Evolutionary conservation across 2,113 vertebrate genomes (phyloP), one percentile per base, ranked within the genome.

Genomic region (Nipponia nippon): DNA sequence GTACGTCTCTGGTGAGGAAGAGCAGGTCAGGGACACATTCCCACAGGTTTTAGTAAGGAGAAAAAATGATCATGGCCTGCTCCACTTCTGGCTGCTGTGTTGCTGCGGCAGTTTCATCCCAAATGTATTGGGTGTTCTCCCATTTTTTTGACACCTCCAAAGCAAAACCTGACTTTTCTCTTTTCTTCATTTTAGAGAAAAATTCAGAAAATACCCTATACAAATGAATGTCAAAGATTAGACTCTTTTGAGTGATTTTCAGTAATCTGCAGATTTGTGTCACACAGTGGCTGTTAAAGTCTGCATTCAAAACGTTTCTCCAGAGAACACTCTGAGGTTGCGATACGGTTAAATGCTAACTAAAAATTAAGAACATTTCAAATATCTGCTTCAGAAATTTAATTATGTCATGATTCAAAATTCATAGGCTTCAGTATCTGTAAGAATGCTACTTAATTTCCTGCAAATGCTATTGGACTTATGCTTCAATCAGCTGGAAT

Each of bases 391-490:
- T 93, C 87, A 95, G 85, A 96, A 73, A 87, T 91, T 96, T 97
- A 98, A 97, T 98, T 96, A 96, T 97, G 82, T 78, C 83, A 83
- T 95, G 88, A 94, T 96, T 87, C 89, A 94, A 93, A 97, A 96
- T 97, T 66, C 65, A 27, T 96, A 94, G 92, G 94, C 83, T 96
- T 97, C 88, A 61, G 89, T 93, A 84, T 96, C 94, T 96, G 73
- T 97, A 94, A 96, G 94, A 98, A 97, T 95, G 83, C 80, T 94
- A 92, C 91, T 97, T 97, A 95, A 96, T 97, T 97, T 95, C 90
- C 85, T 94, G 87, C 38, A 96, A 96, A 96, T 93, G 63, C 76
- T 95, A 26, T 63, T 96, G 95, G 95, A 96, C 96, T 96, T 96
- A 69, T 88, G 93, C 85, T 97, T 47, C 22, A 65, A 90, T 97